Percentiles rank a stretch among this genome's conserved stretches.
Conservation (phyloP, 1,140 invertebrate genomes). For the Saccostrea cuccullata region DNA sequence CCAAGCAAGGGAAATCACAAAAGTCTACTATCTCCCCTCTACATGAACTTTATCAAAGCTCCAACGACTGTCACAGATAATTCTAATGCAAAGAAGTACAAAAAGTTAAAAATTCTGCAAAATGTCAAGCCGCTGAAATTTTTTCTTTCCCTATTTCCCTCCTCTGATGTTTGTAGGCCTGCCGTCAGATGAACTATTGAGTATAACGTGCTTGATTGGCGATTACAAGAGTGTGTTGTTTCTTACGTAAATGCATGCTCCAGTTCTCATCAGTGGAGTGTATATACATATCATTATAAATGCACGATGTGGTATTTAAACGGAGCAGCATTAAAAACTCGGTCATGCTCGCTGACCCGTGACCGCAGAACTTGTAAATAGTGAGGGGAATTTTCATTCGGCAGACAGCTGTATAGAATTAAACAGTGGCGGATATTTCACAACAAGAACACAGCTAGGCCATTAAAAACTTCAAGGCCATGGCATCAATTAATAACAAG, state of each 20-base stretch:
- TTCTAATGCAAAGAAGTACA: not conserved
- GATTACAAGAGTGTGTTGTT: constrained; percentile 22
- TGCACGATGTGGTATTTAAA: constrained; percentile 30
- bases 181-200: not conserved
- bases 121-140: not conserved
- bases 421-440: not conserved
- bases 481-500: not conserved
- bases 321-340: not conserved
- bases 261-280: not conserved
- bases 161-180: not conserved
- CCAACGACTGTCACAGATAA: not conserved
- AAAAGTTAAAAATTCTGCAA: not conserved
- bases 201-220: not conserved
- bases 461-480: not conserved
- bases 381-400: not conserved
- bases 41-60: not conserved
- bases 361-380: not conserved
- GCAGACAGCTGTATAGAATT: not conserved
- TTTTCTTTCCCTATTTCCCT: not conserved
- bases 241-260: constrained; percentile 33
- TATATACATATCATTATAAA: constrained; percentile 15
- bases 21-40: not conserved
- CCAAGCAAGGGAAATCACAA: not conserved
- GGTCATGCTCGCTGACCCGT: not conserved
- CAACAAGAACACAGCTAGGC: not conserved